Conservation (phyloP, 2,888 invertebrate species). For the Atethmia centrago region DNA sequence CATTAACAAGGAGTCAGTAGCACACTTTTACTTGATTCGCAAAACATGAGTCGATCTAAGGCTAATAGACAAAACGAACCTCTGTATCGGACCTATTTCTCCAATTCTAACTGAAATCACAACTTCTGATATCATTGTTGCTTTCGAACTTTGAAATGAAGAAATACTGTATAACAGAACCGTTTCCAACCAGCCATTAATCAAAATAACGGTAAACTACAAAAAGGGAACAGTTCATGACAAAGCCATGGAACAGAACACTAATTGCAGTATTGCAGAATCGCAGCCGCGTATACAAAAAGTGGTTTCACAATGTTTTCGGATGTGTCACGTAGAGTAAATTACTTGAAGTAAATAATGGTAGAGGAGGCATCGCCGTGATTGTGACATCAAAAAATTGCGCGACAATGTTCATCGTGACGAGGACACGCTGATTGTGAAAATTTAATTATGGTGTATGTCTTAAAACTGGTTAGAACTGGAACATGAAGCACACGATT, state of each 20-base stretch:
- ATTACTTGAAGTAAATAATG: constrained; percentile 71
- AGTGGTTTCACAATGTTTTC: constrained; percentile 69
- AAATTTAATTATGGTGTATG: constrained; percentile 53
- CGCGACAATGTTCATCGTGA: constrained; percentile 58
- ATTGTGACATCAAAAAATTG: constrained; percentile 74
- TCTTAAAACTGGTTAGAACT: constrained; percentile 11
- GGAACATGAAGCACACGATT: background rate
- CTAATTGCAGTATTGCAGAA: constrained; percentile 57
- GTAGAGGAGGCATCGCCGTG: constrained; percentile 66
- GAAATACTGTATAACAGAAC: background rate
- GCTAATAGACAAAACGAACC: background rate
- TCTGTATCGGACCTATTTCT: background rate
- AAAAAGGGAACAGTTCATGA: constrained; percentile 43
- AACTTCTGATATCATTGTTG: background rate
- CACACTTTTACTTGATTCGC: constrained; percentile 28
- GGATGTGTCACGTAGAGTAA: constrained; percentile 74
- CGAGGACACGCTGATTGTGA: constrained; percentile 62
- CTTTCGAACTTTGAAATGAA: constrained; percentile 31
- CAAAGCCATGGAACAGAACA: constrained; percentile 44
- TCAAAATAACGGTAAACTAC: constrained; percentile 39
- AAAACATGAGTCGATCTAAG: background rate
- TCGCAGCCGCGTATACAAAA: constrained; percentile 51
- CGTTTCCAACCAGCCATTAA: constrained; percentile 28
- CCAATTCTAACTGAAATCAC: background rate
- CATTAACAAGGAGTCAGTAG: constrained; percentile 14